Conservation (phyloP, 2,888 invertebrate species). For the Platynereis dumerilii region DNA sequence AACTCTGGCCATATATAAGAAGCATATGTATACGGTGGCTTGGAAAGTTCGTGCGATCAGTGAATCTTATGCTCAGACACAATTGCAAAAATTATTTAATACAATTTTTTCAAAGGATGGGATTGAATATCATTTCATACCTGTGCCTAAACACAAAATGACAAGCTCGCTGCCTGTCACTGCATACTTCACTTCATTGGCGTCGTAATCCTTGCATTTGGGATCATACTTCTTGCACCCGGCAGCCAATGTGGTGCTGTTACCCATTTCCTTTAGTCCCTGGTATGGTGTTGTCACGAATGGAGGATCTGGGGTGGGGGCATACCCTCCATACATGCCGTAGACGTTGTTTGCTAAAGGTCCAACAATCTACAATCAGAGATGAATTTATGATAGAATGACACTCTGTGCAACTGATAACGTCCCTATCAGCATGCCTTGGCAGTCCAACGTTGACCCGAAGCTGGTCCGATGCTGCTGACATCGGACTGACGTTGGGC, state of each 20-base stretch:
- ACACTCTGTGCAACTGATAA: no score
- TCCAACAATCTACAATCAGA: slow-evolving; percentile 12
- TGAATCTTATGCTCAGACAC: no score
- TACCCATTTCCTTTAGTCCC: slow-evolving; percentile 31
- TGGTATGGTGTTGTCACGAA: slow-evolving; percentile 31
- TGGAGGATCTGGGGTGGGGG: slow-evolving; percentile 21
- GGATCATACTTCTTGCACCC: slow-evolving; percentile 31
- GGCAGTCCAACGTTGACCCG: no score
- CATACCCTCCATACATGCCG: slow-evolving; percentile 35
- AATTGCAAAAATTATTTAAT: no score
- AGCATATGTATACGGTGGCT: no score
- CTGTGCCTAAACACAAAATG: slow-evolving; percentile 33
- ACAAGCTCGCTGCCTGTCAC: slow-evolving; percentile 26
- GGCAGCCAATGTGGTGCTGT: slow-evolving; percentile 1
- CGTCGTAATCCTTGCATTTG: slow-evolving; percentile 18
- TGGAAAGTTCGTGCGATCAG: no score
- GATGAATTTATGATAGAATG: no score
- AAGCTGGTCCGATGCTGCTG: no score
- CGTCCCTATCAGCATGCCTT: no score
- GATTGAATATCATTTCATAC: slow-evolving; percentile 11
- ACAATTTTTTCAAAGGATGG: no score
- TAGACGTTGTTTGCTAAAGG: slow-evolving; percentile 1
- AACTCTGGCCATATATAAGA: no score
- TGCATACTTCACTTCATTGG: slow-evolving; percentile 1
- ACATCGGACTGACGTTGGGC: no score